Base-by-base conservation (phyloP, 92 coral and sea anemone species). In the Isaurus tuberculatus region DNA sequence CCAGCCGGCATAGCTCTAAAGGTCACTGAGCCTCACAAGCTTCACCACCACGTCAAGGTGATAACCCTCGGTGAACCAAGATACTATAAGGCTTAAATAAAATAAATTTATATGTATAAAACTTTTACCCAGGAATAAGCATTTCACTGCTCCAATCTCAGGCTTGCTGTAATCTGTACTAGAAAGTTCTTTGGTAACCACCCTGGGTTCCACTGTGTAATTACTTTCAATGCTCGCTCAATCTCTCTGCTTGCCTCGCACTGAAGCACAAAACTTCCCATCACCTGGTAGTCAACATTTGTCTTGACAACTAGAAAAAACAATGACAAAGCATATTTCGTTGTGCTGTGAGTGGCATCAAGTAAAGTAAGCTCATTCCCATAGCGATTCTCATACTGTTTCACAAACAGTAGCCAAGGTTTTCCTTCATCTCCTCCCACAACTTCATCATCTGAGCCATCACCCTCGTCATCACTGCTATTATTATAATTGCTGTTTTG, bases 311-410 rank as follows among this genome's bases (percentile, higher is more conserved):
- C 40, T 8, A 65, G 16, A 27, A 65, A 65, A 14, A 65, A 65
- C 70, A 65, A 31, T 10, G 70, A 37, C 3, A 65, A 20, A 0
- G 70, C 34, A 65, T 65, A 65, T 65, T 84, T 72, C 22, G 86
- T 83, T 19, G 86, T 83, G 70, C 80, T 68, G 33, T 83, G 58
- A 20, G 80, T 83, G n/a, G 87, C 73, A 36, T 58, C 72, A 20
- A 84, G 81, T 48, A 84, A 31, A 72, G 81, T 71, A 11, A 84
- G 57, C 64, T 84, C 64, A 60, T 84, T 84, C 30, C 87, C 87
- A 73, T 84, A 84, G 15, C 81, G 72, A 19, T 53, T 60, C 65
- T 83, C 37, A 3, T 79, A 70, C 20, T 70, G 86, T 23, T 83
- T 70, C 9, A 83, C 80, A 71, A 83, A 83, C 79, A 83, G 22